Percentiles rank a stretch among this genome's conserved stretches.
These are phyloP conservation scores for Torymus texanus DNA, from an alignment of 2,888 invertebrate genomes.

Conservation along the genomic window DNA sequence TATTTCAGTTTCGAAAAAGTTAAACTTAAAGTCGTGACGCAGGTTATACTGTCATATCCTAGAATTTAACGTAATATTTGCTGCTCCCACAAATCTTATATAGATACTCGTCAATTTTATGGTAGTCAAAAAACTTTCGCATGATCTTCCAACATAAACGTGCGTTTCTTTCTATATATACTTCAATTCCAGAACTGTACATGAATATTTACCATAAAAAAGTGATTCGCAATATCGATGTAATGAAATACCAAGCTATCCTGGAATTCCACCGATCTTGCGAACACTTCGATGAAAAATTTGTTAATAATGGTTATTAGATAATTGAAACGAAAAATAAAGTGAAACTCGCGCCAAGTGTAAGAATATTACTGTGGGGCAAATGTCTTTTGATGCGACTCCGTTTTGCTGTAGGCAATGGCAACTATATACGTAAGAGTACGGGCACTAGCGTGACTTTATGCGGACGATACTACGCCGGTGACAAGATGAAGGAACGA, in stretches of 20 bases:
- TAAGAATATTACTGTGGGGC: neutral
- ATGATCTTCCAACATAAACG: too few relatives aligned
- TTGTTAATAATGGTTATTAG: neutral
- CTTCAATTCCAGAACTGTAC: conserved; percentile 26
- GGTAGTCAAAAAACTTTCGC: too few relatives aligned
- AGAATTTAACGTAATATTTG: too few relatives aligned
- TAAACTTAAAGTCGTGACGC: neutral
- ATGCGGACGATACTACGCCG: conserved; percentile 60
- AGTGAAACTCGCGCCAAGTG: neutral
- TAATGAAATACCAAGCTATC: neutral
- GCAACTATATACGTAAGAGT: conserved; percentile 9
- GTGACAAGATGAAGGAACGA: conserved; percentile 55
- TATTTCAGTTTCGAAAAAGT: conserved; percentile 4
- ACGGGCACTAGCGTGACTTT: conserved; percentile 61
- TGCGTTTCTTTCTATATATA: too few relatives aligned
- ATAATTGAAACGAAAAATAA: neutral
- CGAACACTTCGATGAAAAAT: too few relatives aligned
- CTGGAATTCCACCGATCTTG: too few relatives aligned
- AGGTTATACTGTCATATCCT: too few relatives aligned
- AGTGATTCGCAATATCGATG: too few relatives aligned
- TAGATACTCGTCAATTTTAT: too few relatives aligned
- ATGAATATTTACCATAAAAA: neutral
- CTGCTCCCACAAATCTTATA: too few relatives aligned
- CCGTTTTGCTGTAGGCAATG: neutral
- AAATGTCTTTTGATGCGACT: neutral